These are phyloP conservation scores for Pachyuromys duprasi DNA, from an alignment of 2,797 vertebrate genomes.

Conservation along the genomic window DNA sequence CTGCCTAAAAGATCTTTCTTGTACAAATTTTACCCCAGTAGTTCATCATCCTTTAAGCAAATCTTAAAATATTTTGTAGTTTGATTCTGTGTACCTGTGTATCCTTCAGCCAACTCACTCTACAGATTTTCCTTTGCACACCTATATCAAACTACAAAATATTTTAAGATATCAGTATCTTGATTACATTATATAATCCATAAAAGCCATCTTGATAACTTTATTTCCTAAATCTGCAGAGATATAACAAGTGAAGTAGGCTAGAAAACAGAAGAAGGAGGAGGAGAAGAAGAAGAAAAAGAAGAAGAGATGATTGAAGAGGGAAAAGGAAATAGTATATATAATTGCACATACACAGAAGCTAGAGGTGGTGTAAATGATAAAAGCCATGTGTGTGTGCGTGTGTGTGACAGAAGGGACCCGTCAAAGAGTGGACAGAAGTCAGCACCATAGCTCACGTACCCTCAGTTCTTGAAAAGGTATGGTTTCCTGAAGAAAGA, in stretches of 20 bases:
- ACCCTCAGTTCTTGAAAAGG: background rate
- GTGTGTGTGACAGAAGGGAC: background rate
- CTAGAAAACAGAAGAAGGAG: background rate
- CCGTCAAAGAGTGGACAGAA: background rate
- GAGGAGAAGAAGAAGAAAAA: background rate
- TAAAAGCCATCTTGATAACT: background rate
- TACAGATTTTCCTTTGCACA: too few relatives aligned
- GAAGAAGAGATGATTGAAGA: background rate
- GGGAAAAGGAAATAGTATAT: background rate
- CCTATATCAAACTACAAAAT: too few relatives aligned
- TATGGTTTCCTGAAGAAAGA: background rate
- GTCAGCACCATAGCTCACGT: background rate
- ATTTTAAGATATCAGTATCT: background rate
- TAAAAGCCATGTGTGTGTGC: background rate
- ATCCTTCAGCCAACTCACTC: too few relatives aligned
- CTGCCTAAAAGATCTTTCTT: background rate
- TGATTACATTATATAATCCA: background rate
- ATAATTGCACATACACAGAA: background rate
- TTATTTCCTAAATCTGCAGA: slow-evolving; percentile 36
- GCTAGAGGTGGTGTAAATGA: background rate
- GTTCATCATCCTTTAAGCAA: background rate
- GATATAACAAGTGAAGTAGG: background rate
- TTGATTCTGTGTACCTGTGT: background rate
- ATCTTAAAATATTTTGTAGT: background rate
- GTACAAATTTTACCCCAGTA: background rate